Percentiles rank a stretch among this genome's conserved stretches.
Conservation (phyloP, 64 coral and sea anemone genomes). For the Orbicella faveolata region DNA sequence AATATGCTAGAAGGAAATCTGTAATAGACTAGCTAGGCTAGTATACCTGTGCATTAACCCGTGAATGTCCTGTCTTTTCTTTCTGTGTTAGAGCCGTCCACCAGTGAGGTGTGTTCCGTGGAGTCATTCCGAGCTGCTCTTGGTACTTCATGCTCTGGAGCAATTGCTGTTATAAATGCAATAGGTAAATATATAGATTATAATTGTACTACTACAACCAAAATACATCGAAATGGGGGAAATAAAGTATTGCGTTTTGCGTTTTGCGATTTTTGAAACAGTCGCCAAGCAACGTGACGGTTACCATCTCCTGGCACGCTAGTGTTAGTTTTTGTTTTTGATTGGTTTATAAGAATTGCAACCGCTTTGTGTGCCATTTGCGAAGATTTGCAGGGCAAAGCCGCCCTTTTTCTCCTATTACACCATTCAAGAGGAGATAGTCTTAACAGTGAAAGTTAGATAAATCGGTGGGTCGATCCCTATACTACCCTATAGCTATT, state of each 20-base stretch:
- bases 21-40: too few species aligned
- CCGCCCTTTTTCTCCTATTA: too few species aligned
- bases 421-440: too few species aligned
- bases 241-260: not conserved
- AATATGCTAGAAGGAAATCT: too few species aligned
- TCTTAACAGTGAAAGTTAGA: too few species aligned
- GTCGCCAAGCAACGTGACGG: not conserved
- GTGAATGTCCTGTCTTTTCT: not conserved
- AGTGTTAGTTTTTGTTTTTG: not conserved
- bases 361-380: too few species aligned
- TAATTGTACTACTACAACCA: not conserved
- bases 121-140: constrained; percentile 74
- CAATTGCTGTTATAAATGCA: constrained; percentile 72
- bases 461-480: too few species aligned
- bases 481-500: too few species aligned
- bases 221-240: not conserved
- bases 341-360: not conserved
- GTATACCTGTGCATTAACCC: not conserved
- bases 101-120: constrained; percentile 52
- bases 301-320: not conserved
- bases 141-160: constrained; percentile 70
- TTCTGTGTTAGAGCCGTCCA: not conserved
- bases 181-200: constrained; percentile 48
- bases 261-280: not conserved
- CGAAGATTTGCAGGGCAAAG: too few species aligned